Evolutionary conservation across 2,797 vertebrate species (phyloP), one percentile per base, ranked within the genome.

Genomic region (Capromys pilorides): DNA sequence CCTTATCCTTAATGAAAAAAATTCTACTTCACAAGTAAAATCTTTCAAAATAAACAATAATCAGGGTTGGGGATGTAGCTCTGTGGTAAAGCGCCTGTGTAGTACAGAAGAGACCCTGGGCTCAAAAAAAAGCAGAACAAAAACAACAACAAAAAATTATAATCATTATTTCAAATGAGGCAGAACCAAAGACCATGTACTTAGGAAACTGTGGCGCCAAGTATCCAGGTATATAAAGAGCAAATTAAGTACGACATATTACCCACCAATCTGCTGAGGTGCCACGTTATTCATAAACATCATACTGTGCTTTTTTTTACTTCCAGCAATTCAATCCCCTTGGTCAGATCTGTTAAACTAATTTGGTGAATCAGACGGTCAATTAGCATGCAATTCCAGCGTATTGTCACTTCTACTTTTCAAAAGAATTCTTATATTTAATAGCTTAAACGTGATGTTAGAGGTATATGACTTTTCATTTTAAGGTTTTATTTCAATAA

Each of bases 1-100:
- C 16, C 45, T 92, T 94, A 77, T 21, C 7, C 21, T 36, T 36
- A 94, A 61, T 75, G 49, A 96, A 95, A 83, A 45, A 95, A 95
- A 90, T 91, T 96, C 22, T 16, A 91, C 69, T 90, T 95, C 88
- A 96, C 28, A 94, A 78, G 85, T 90, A 90, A 94, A 95, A 78
- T 88, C 45, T 94, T 96, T 96, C 77, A 91, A 96, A 97, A 92
- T 94, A 95, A 96, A 79, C 84, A 51, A 94, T 91, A 94, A 94
- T 91, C 10, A 57, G 49, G 51, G 31, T 26, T 84, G 51, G 49
- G 77, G 26, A 90, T 79, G 41, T 69, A 85, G 64, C 54, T 80
- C 82, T 80, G 54, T 80, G 88, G 79, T 86, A 90, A 62, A 69
- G 28, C 21, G 14, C 45, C 49, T 86, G 61, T 71, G 75, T 77